Percentiles rank a stretch among this genome's conserved stretches.
Evolutionary conservation across 2,113 vertebrate species (phyloP).

Genomic region (Nycticorax nycticorax): DNA sequence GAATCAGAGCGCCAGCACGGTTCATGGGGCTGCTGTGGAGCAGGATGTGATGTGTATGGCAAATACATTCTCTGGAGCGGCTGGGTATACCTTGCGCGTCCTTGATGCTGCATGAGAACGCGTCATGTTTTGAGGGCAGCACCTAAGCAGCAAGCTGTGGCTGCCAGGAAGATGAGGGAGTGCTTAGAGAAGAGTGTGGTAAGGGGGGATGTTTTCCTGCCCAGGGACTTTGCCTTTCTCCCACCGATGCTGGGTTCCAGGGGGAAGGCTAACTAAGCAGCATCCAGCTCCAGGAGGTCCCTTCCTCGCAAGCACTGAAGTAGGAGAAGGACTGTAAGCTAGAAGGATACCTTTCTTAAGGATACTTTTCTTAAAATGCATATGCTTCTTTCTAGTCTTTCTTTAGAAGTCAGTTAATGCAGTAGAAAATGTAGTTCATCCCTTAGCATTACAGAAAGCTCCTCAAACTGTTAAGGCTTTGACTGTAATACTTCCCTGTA

Average conservation of each 20-base stretch:
- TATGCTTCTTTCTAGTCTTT: neutral
- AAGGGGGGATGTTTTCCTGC: neutral
- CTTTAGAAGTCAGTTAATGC: neutral
- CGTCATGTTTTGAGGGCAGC: neutral
- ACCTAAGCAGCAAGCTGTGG: neutral
- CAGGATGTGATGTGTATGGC: neutral
- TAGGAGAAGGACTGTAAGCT: neutral
- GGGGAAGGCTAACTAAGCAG: neutral
- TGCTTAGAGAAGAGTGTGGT: neutral
- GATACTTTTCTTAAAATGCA: neutral
- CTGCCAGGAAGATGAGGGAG: neutral
- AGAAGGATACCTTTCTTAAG: neutral
- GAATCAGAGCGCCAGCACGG: neutral
- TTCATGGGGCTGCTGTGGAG: neutral
- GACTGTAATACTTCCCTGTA: neutral
- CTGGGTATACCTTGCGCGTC: rapidly evolving
- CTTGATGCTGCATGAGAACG: neutral
- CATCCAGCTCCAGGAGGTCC: neutral
- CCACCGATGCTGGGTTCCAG: too few relatives aligned
- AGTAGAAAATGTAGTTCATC: neutral
- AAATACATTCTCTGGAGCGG: neutral
- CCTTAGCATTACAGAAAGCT: neutral
- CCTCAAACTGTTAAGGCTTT: neutral
- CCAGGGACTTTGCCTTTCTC: neutral
- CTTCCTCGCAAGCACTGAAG: neutral